A percentile compares a stretch with the other conserved stretches of the same genome.
These are phyloP conservation scores for Alectura lathami DNA, from an alignment of 2,113 vertebrate species.

Conservation along the genomic window DNA sequence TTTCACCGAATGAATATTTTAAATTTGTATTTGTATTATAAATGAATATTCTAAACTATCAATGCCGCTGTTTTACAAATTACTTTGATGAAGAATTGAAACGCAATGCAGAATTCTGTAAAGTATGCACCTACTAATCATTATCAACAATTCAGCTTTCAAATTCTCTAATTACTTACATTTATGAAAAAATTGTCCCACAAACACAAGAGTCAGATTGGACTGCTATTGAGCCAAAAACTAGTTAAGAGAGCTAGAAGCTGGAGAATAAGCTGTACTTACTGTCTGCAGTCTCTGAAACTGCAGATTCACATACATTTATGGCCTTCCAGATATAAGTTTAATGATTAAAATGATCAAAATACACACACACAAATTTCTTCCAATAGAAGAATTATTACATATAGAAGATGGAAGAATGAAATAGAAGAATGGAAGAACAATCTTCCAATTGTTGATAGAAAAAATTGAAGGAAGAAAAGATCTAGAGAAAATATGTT, in stretches of 20 bases:
- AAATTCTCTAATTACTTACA: slow-evolving; percentile 15
- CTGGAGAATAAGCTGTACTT: not conserved
- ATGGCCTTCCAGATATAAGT: not conserved
- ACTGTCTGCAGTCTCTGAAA: not conserved
- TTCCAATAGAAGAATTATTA: too few species aligned
- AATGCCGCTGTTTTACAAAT: not conserved
- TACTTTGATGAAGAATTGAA: not conserved
- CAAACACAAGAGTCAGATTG: not conserved
- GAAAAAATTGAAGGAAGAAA: not conserved
- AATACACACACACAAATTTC: not conserved
- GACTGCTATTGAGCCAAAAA: not conserved
- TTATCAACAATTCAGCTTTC: not conserved
- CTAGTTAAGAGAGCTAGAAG: not conserved
- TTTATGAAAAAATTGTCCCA: not conserved
- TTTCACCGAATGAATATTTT: not conserved
- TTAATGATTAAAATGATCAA: not conserved
- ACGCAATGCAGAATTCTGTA: not conserved
- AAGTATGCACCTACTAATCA: slow-evolving; percentile 1
- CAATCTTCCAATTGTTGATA: not conserved
- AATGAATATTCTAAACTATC: not conserved
- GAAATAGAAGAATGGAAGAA: too few species aligned
- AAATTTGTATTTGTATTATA: too few species aligned
- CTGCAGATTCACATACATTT: not conserved
- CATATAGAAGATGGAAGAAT: too few species aligned
- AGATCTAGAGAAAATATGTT: not conserved